Evolutionary conservation across 2,113 vertebrate genomes (phyloP), one percentile per base, ranked within the genome.

Genomic region (Sinocyclocheilus anophthalmus): DNA sequence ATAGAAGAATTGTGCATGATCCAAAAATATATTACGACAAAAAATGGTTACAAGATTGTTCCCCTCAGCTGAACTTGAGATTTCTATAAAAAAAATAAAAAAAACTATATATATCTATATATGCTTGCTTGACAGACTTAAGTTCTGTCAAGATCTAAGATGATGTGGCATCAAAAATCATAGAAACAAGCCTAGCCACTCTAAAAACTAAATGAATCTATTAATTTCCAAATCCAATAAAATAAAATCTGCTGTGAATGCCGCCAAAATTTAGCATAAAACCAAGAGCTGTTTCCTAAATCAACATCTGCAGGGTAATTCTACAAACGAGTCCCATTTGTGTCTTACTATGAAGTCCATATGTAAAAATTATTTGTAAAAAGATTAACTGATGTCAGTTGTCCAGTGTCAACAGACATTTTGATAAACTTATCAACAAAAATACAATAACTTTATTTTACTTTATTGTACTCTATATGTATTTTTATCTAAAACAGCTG

Each of bases 81-180:
- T 37, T 22, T 42, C 0, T 5, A 42, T 30, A 2, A 70, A 39
- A 20, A 37, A 70, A 7, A 26, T 26, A 1, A 26, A 22, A 2
- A 22, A 37, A 59, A 48, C 4, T 37, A 37, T 37, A 37, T 37
- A 37, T 37, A 37, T 37, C 4, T 37, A 37, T 37, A 37, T 18
- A 26, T 37, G 37, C 11, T 67, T 42, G 24, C 48, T 57, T 50
- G n/a, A 20, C 39, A 45, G 1, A 67, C 3, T 55, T 13, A 57
- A 78, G 30, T 83, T 48, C 81, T 50, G 50, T 61, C 65, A 61
- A 57, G 18, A 55, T 83, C 48, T 70, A 26, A n/a, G 69, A 61
- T 59, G 26, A 75, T 24, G 39, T 37, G 30, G 7, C 26, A 78
- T 57, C 13, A 22, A 59, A 57, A 24, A n/a, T 24, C 7, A 24